Conservation (phyloP, 2,113 vertebrate genomes). For the Entomyzon cyanotis region DNA sequence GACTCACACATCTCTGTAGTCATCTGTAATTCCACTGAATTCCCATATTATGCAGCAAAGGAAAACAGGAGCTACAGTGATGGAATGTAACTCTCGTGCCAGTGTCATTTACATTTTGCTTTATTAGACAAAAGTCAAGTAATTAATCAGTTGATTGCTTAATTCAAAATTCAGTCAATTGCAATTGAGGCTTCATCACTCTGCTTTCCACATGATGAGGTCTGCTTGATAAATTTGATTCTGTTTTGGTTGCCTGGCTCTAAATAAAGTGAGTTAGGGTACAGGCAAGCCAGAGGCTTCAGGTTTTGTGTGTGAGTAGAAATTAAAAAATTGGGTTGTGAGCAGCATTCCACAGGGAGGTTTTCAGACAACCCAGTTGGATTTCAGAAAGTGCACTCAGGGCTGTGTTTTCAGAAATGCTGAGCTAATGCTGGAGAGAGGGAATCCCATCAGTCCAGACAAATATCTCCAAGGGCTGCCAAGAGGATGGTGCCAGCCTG, state of each 20-base stretch:
- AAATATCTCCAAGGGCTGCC: background rate
- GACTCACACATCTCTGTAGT: background rate
- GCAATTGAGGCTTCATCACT: constrained; percentile 19
- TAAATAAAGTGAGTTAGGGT: background rate
- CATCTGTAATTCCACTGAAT: background rate
- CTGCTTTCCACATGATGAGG: constrained; percentile 35
- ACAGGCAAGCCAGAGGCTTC: background rate
- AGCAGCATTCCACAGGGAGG: background rate
- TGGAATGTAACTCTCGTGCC: background rate
- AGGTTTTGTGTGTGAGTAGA: background rate
- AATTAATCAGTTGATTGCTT: constrained; percentile 66
- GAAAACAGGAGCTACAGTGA: background rate
- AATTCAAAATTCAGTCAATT: constrained; percentile 31
- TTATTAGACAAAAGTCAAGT: constrained; percentile 65
- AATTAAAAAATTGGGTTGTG: background rate
- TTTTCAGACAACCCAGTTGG: background rate
- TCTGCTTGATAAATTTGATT: constrained; percentile 13
- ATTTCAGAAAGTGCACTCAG: background rate
- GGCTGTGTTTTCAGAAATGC: background rate
- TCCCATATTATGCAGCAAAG: background rate
- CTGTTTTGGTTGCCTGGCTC: background rate
- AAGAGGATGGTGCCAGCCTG: background rate
- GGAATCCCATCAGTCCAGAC: background rate
- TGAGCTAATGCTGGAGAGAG: background rate
- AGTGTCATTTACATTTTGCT: constrained; percentile 33